Evolutionary conservation across 2,888 invertebrate genomes (phyloP), one percentile per base, ranked within the genome.

Genomic region (Eupithecia pulchellata): DNA sequence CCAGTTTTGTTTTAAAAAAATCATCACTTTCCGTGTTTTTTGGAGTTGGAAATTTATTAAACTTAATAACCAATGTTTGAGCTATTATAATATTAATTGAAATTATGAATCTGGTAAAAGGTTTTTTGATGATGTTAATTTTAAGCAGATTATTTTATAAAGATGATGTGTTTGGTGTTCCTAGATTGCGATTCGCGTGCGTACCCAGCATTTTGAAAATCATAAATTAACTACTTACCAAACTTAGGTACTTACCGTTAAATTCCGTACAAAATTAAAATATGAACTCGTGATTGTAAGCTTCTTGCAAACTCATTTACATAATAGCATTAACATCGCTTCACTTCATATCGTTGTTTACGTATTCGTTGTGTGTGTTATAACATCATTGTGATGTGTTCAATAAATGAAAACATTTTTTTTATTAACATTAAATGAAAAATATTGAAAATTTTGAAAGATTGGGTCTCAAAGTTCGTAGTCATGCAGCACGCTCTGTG

Each of bases 221-320:
- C 64, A 71, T 73, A 64, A 73, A 64, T 72, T 64, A 73, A 55
- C 63, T 64, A 65, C 65, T 34, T 52, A 68, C 71, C 61, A 58
- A 68, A 55, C 67, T 61, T 69, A 70, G 67, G 61, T 69, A 63
- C 69, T 71, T 69, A 63, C 67, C 63, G 68, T 65, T 68, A 71
- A 75, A 66, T 61, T 73, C 70, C 36, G 55, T 61, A 68, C 55
- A 42, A 64, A 64, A 75, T 75, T 68, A 73, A 73, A 74, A 71
- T 74, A 74, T 71, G 72, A 74, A 72, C 68, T 74, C 67, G 66
- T 61, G 70, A 60, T 70, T 72, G 64, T 73, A 77, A 77, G 71
- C 73, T 76, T 72, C 75, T 77, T 76, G 72, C 69, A 72, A 75
- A 77, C 73, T 75, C 62, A 76, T 77, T 77, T 75, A 65, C 76